Percentiles rank a stretch among this genome's conserved stretches.
These are phyloP conservation scores for Rhinichthys osculus DNA, from an alignment of 2,797 vertebrate genomes.

Conservation along the genomic window DNA sequence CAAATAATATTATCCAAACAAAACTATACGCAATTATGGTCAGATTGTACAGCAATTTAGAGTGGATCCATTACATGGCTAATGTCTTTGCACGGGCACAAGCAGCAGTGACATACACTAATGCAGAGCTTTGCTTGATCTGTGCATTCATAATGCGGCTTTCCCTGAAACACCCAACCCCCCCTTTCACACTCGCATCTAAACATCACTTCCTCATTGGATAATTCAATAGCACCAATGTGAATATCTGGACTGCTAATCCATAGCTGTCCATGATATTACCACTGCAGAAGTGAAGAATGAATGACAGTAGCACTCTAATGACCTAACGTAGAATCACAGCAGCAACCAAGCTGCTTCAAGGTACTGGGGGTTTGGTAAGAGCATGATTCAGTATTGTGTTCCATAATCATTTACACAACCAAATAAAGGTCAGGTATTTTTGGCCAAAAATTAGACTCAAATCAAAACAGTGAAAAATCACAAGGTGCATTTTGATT, in stretches of 20 bases:
- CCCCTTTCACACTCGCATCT: background rate
- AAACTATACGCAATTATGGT: background rate
- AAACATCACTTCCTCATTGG: conserved; percentile 20
- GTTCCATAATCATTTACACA: background rate
- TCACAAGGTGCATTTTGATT: background rate
- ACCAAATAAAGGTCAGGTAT: background rate
- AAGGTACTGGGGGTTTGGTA: background rate
- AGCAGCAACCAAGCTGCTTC: background rate
- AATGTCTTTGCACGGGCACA: conserved; percentile 25
- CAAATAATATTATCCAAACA: background rate
- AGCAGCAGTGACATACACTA: background rate
- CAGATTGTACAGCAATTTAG: conserved; percentile 1
- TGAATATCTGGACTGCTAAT: conserved; percentile 25
- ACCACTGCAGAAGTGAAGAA: background rate
- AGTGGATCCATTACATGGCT: conserved; percentile 4
- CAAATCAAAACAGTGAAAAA: background rate
- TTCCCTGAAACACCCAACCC: conserved; percentile 23
- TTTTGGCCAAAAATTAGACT: background rate
- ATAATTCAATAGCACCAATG: conserved; percentile 13
- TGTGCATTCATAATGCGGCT: conserved; percentile 32
- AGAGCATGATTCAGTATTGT: background rate
- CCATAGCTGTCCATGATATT: conserved; percentile 15
- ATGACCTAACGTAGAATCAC: background rate
- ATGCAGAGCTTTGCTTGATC: conserved; percentile 43
- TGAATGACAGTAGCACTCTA: background rate